phyloP scores from a whole-genome alignment of 2,113 vertebrate genomes.

The Mixornis gularis region DNA sequence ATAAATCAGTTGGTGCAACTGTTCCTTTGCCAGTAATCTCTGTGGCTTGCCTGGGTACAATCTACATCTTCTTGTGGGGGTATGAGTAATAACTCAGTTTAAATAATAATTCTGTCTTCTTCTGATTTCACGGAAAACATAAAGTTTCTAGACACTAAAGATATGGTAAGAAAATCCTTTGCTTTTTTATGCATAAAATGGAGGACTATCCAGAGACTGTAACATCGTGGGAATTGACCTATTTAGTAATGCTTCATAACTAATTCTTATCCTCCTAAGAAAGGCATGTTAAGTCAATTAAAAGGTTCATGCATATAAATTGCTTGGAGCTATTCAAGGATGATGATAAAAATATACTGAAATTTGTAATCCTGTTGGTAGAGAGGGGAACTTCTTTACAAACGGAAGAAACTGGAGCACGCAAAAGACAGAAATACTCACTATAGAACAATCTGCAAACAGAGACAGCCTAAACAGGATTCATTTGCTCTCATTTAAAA shows the following conservation, averaged over 20 bases:
- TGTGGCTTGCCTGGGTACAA: neutral
- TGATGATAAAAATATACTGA: neutral
- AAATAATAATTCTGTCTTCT: neutral
- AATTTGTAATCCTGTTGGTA: neutral
- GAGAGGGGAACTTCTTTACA: neutral
- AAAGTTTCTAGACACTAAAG: neutral
- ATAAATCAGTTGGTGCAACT: neutral
- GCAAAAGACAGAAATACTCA: neutral
- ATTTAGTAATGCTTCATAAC: neutral
- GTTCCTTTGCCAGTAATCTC: neutral
- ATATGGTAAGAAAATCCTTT: neutral
- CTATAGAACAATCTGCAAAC: neutral
- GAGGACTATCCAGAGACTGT: neutral
- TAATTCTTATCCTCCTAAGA: neutral
- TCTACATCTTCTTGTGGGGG: neutral
- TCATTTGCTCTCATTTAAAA: neutral
- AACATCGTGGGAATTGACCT: neutral
- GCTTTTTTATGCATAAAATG: neutral
- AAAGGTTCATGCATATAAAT: constrained; percentile 4
- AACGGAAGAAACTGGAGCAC: neutral
- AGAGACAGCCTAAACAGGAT: neutral
- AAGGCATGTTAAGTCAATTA: constrained; percentile 16
- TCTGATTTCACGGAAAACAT: neutral
- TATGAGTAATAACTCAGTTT: neutral
- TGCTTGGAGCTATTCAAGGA: neutral